Base-by-base conservation (phyloP, 2,113 vertebrate species). In the Limanda limanda region DNA sequence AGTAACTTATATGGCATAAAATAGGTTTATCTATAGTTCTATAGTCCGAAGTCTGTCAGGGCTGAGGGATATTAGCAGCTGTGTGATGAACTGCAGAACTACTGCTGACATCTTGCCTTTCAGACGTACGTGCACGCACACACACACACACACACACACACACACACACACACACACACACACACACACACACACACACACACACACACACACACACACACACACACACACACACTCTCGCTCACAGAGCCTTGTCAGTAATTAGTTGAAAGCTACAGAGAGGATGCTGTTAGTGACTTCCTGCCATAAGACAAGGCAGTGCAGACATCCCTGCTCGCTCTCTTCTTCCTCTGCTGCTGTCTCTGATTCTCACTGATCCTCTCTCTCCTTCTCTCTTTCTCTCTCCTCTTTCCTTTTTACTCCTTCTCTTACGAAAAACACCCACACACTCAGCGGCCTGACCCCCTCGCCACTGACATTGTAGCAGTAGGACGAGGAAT, bases 231-330 rank as follows among this genome's bases (percentile, higher is more conserved):
- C 24, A 56, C 56, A 42, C 66, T 37, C 73, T 52, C 25, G 2
- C 47, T 21, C 45, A 31, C 20, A 60, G 58, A 66, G 61, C 27
- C n/a, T 58, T 51, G 59, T 15, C 9, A 72, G 78, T 72, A 77
- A 91, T 88, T 83, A 81, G 74, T 72, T 86, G 69, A 88, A 87
- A 82, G 82, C 71, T 78, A 67, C 56, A 54, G 71, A 72, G 83
- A 87, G 84, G 85, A 86, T 85, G 90, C 86, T 83, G 74, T 89
- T 83, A 79, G 69, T 42, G 79, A 87, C 87, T 93, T 91, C 92
- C 89, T 90, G 88, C 24, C 77, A 3, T 55, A 81, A 86, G 73
- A 84, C 65, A 20, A 27, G 31, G 59, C 64, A 21, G 61, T 4
- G 71, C 60, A 70, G 56, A 78, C 78, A 58, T 78, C 68, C 42